phyloP scores from a whole-genome alignment of 1,140 invertebrate species.

The Druon quercuslanigerum region DNA sequence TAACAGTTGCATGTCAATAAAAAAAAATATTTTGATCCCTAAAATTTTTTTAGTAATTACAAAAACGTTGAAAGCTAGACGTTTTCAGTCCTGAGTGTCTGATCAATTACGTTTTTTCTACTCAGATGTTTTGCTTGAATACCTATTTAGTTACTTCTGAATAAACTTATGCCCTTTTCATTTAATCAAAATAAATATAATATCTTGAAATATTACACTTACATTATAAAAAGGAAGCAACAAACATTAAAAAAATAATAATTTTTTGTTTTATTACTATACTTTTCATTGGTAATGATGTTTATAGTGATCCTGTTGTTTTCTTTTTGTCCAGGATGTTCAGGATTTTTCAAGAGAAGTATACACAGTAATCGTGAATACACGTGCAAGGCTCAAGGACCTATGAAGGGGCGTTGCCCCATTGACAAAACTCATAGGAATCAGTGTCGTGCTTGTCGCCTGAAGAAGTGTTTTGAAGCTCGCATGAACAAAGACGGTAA shows the following conservation, averaged over 20 bases:
- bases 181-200: too few relatives aligned
- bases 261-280: too few relatives aligned
- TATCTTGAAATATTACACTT: too few relatives aligned
- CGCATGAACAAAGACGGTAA: slow-evolving; percentile 99
- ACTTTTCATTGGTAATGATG: background rate
- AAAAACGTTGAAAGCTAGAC: too few relatives aligned
- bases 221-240: too few relatives aligned
- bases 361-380: slow-evolving; percentile 97
- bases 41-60: too few relatives aligned
- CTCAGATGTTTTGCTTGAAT: too few relatives aligned
- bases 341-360: slow-evolving; percentile 97
- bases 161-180: too few relatives aligned
- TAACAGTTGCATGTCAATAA: slow-evolving; percentile 21
- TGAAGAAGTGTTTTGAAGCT: slow-evolving; percentile 97
- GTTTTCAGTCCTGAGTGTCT: too few relatives aligned
- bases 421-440: slow-evolving; percentile 98
- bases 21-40: background rate
- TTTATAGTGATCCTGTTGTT: background rate
- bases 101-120: too few relatives aligned
- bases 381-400: slow-evolving; percentile 96
- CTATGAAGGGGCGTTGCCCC: slow-evolving; percentile 93
- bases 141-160: too few relatives aligned
- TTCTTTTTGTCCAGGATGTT: slow-evolving; percentile 84
- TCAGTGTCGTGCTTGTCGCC: slow-evolving; percentile 96
- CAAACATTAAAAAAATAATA: too few relatives aligned